Evolutionary conservation across 2,113 vertebrate species (phyloP), one percentile per base, ranked within the genome.

Genomic region (Hiodon tergisus): DNA sequence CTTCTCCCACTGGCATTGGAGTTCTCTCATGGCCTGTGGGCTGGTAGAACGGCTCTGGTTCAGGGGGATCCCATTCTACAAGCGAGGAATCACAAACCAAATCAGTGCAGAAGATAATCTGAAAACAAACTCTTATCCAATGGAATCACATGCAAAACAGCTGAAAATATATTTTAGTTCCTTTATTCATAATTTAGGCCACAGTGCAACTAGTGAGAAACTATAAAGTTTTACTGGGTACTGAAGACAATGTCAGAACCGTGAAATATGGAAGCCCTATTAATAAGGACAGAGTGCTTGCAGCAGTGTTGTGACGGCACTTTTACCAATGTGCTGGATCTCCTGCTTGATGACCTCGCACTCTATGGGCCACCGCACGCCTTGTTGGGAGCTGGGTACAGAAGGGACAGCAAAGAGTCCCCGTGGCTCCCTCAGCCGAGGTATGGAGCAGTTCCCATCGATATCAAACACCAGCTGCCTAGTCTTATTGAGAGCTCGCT

Each of bases 341-440:
- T 52, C 54, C 67, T 94, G 94, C 9, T 85, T 69, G 81, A 95
- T 89, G 85, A 98, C 93, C 76, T 96, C 94, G 58, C 95, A 94
- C 78, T 97, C 95, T 2, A 88, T 10, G 0, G 96, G 96, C 94
- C 95, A 98, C 10, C 87, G 87, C 4, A 91, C 90, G n/a, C 86
- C 60, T 0, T 86, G 85, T 1, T 86, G 77, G 1, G 86, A 84
- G 1, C 79, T 78, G n/a, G 48, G 77, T 0, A n/a, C 51, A 0
- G 84, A 84, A 10, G 88, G 83, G 46, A 91, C 73, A 63, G 84
- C 80, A 0, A 93, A 91, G 65, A 94, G 88, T 67, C 89, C 87
- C 71, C 69, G 79, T 0, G 92, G 93, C 61, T 93, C 89, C 57
- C 84, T 86, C 13, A 95, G 89, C 4, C 86, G 88, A 2, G 83